phyloP scores from a whole-genome alignment of 2,113 vertebrate genomes.

The Ammodytes dubius region DNA sequence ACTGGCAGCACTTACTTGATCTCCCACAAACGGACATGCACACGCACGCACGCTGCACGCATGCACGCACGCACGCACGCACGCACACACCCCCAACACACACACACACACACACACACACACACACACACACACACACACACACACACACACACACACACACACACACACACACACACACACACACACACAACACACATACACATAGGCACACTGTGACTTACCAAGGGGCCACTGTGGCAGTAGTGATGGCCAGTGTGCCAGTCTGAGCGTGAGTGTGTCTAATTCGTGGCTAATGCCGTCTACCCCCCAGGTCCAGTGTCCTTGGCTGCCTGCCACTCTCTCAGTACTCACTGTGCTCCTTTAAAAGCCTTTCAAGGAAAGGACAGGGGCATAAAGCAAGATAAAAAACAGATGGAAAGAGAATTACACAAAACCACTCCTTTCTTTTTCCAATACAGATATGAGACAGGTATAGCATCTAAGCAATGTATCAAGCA shows the following conservation, averaged over 20 bases:
- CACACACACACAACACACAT: slow-evolving; percentile 19
- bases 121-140: slow-evolving; percentile 20
- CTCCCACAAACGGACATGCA: slow-evolving; percentile 1
- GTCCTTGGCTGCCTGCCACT: slow-evolving; percentile 83
- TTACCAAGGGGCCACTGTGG: slow-evolving; percentile 48
- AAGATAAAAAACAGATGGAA: slow-evolving; percentile 56
- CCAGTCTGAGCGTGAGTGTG: slow-evolving; percentile 80
- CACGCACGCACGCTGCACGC: slow-evolving; percentile 19
- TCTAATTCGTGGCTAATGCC: slow-evolving; percentile 74
- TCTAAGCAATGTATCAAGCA: slow-evolving; percentile 7
- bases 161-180: slow-evolving; percentile 17
- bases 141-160: slow-evolving; percentile 16
- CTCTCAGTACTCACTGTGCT: slow-evolving; percentile 72
- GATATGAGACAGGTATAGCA: slow-evolving; percentile 45
- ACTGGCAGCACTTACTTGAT: slow-evolving; percentile 48
- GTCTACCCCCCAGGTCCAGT: slow-evolving; percentile 79
- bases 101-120: slow-evolving; percentile 12
- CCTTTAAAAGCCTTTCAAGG: slow-evolving; percentile 79
- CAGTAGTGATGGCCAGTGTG: slow-evolving; percentile 75
- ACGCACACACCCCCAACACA: slow-evolving; percentile 4
- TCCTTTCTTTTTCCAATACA: not conserved
- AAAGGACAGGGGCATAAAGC: slow-evolving; percentile 45
- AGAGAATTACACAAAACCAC: slow-evolving; percentile 24
- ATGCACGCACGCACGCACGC: slow-evolving; percentile 5
- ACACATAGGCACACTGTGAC: slow-evolving; percentile 26